Conservation (phyloP, 2,888 invertebrate species). For the Nomada ferruginata region DNA sequence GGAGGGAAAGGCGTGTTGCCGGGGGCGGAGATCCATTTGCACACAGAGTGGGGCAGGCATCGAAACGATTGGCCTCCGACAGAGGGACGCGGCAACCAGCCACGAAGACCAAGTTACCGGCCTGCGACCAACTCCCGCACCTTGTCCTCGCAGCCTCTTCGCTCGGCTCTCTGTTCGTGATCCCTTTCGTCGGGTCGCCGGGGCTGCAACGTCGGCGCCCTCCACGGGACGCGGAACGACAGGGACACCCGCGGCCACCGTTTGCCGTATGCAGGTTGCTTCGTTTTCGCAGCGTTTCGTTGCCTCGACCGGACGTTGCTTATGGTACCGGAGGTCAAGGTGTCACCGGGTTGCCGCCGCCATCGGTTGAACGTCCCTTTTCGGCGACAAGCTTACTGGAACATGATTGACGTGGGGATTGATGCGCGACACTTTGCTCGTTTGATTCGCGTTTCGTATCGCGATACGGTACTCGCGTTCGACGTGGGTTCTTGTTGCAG, state of each 20-base stretch:
- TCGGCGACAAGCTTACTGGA: not conserved
- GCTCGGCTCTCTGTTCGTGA: not conserved
- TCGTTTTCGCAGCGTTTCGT: not conserved
- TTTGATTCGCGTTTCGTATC: too few relatives aligned
- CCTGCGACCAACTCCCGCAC: slow-evolving; percentile 6
- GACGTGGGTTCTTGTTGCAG: too few relatives aligned
- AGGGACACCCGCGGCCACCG: not conserved
- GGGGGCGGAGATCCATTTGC: slow-evolving; percentile 33
- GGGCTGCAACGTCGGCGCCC: not conserved
- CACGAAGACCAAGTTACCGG: slow-evolving; percentile 44
- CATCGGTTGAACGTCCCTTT: slow-evolving; percentile 21
- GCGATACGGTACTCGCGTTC: too few relatives aligned
- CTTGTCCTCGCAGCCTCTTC: slow-evolving; percentile 26
- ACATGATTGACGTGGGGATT: not conserved
- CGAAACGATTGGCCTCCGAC: slow-evolving; percentile 26
- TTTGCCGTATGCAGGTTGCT: not conserved
- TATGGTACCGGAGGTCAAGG: not conserved
- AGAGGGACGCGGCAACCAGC: slow-evolving; percentile 13
- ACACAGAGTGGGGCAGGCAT: slow-evolving; percentile 38
- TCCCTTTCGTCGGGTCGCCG: not conserved
- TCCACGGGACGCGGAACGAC: not conserved
- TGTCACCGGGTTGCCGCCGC: not conserved
- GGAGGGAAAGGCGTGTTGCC: slow-evolving; percentile 33
- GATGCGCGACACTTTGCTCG: too few relatives aligned
- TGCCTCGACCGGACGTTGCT: not conserved